Evolutionary conservation across 2,888 invertebrate genomes (phyloP), one percentile per base, ranked within the genome.

Genomic region (Tenodera sinensis): DNA sequence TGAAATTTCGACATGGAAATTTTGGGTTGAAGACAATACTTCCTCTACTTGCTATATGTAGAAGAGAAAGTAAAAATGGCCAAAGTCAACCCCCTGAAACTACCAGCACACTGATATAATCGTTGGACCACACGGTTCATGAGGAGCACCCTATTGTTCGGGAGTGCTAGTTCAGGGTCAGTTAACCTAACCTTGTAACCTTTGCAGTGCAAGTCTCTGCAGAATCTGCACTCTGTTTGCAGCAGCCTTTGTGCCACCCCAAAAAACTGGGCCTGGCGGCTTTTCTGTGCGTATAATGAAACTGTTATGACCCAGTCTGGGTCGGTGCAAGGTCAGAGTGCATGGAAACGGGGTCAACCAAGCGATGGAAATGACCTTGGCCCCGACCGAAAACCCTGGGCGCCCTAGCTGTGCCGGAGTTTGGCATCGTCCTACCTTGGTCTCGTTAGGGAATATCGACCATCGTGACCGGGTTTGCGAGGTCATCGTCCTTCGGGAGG

Each of bases 401-500:
- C 88, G 83, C 71, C 71, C 89, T 47, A 34, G 71, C 47, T 9
- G 28, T 71, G 83, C 28, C 84, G 83, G 54, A 83, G 84, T 30
- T 83, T 89, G 88, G 89, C 84, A 30, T 83, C 47, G 71, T 83
- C 88, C 89, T 87, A 87, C 89, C 87, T 87, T 87, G 87, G 85
- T 83, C 34, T 85, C 84, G 83, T 83, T 87, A 28, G 42, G 25
- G 85, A 71, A 47, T 89, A 89, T 89, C 89, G 89, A 88, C 84
- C 83, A 85, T 85, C 85, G 83, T 89, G 89, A 89, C 89, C 89
- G 89, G 47, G 86, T 84, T 71, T 42, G 34, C 88, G 87, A 91
- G 91, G 91, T 92, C 91, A 92, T 91, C 91, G 92, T 90, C 91
- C 92, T 91, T 90, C 54, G 54, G 54, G 54, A 71, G 54, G 88